phyloP scores from a whole-genome alignment of 2,797 vertebrate species.

The Alca torda region DNA sequence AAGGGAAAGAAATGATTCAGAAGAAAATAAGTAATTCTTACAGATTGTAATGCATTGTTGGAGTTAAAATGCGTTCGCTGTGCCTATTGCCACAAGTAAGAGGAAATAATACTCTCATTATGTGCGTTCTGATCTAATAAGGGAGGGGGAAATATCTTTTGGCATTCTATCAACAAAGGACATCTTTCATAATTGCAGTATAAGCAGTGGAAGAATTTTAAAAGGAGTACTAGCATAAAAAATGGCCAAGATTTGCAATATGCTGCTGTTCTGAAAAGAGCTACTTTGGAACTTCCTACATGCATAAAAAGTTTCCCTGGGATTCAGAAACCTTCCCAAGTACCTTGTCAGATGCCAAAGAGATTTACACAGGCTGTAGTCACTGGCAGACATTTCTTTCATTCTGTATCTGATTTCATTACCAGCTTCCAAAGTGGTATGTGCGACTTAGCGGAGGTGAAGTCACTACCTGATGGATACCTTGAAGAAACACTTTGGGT shows the following conservation, averaged over 20 bases:
- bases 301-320: neutral
- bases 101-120: slow-evolving; percentile 21
- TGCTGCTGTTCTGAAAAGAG: neutral
- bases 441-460: neutral
- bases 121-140: neutral
- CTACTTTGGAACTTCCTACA: neutral
- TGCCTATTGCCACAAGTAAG: neutral
- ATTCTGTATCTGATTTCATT: neutral
- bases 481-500: neutral
- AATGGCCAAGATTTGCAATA: neutral
- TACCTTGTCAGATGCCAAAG: neutral
- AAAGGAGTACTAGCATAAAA: neutral
- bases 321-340: neutral
- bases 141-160: neutral
- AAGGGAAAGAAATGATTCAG: neutral
- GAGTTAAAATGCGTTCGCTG: slow-evolving; percentile 3
- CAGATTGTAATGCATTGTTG: neutral
- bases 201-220: neutral
- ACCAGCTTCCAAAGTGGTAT: neutral
- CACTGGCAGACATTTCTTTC: neutral
- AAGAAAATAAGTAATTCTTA: neutral
- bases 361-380: neutral
- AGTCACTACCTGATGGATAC: neutral
- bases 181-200: slow-evolving; percentile 8
- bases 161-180: neutral